Evolutionary conservation across 2,797 vertebrate species (phyloP).

Genomic region (Pelochelys cantorii): DNA sequence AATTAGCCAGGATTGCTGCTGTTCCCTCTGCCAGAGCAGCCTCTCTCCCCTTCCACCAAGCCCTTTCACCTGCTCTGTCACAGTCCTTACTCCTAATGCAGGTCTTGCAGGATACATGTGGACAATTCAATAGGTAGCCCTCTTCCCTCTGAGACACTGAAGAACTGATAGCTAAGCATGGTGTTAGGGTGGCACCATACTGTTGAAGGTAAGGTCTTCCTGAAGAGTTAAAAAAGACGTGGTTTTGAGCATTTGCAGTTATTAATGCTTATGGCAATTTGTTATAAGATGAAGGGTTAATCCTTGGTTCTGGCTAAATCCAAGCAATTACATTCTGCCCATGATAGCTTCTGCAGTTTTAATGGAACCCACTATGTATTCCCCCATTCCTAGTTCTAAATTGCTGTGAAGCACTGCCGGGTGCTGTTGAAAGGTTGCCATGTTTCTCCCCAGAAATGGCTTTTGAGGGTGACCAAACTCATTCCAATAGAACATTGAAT

Average conservation of each 20-base stretch:
- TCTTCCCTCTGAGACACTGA: not conserved
- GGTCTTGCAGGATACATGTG: not conserved
- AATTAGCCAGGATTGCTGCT: too few species aligned
- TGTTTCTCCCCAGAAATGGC: not conserved
- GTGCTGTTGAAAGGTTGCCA: not conserved
- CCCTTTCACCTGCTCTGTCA: too few species aligned
- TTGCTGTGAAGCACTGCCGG: not conserved
- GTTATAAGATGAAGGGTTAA: accelerated
- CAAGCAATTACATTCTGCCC: not conserved
- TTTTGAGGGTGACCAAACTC: not conserved
- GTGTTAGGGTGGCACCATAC: not conserved
- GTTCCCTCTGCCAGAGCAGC: too few species aligned
- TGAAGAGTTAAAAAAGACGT: not conserved
- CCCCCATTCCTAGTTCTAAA: not conserved
- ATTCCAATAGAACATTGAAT: not conserved
- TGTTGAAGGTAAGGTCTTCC: not conserved
- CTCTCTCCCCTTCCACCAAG: too few species aligned
- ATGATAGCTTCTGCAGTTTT: not conserved
- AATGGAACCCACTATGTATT: not conserved
- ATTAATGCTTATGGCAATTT: not conserved
- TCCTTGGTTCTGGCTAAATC: not conserved
- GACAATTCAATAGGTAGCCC: not conserved
- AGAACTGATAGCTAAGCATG: not conserved
- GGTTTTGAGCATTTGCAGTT: not conserved
- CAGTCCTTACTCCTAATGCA: too few species aligned